A percentile compares a stretch with the other conserved stretches of the same genome.
phyloP scores from a whole-genome alignment of 2,888 invertebrate genomes.

The Heteropelma amictum region DNA sequence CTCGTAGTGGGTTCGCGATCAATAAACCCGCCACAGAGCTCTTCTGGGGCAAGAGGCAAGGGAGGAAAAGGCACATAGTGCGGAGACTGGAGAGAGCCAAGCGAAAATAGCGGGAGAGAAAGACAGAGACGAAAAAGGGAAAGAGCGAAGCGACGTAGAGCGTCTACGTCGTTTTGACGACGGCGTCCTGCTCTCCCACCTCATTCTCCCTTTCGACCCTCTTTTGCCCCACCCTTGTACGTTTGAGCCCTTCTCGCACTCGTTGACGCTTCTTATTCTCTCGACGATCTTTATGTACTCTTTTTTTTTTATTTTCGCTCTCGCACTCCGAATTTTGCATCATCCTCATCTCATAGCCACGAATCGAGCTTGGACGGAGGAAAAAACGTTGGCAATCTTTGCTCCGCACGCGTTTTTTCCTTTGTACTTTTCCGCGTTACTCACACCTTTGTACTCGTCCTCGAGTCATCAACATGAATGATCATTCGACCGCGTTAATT shows the following conservation, averaged over 20 bases:
- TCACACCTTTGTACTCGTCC: no score
- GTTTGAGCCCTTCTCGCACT: conserved; percentile 13
- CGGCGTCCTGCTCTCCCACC: conserved; percentile 33
- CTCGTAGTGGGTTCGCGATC: conserved; percentile 64
- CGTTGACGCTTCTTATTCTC: conserved; percentile 35
- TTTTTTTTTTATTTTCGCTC: conserved; percentile 13
- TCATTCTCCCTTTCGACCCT: conserved; percentile 30
- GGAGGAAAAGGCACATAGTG: conserved; percentile 35
- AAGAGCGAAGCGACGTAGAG: conserved; percentile 18
- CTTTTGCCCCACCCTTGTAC: conserved; percentile 32
- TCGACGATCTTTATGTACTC: not conserved
- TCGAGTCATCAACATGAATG: no score
- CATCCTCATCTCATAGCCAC: no score
- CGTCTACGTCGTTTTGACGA: conserved; percentile 39
- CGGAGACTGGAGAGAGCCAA: conserved; percentile 47
- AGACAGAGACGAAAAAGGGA: not conserved
- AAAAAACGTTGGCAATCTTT: no score
- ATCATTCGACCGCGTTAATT: no score
- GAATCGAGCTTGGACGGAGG: no score
- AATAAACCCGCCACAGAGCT: conserved; percentile 67
- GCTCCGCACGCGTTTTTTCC: no score
- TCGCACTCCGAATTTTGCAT: conserved; percentile 20
- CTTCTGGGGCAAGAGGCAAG: conserved; percentile 49
- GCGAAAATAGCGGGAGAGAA: not conserved
- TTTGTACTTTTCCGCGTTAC: no score